Base-by-base conservation (phyloP, 2,113 vertebrate genomes). In the Odontesthes bonariensis region DNA sequence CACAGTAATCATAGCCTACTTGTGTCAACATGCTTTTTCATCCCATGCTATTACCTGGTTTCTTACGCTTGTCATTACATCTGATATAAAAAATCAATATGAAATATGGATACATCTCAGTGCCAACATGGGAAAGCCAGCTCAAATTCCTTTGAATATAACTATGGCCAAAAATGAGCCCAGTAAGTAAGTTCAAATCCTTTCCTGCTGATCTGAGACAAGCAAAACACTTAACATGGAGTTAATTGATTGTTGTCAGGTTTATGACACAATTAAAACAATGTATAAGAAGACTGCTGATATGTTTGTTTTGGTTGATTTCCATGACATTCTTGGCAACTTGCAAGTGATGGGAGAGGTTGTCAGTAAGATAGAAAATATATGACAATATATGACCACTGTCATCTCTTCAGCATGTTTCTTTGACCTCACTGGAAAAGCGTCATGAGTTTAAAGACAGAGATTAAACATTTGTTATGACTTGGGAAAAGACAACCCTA, bases 51-150 rank as follows among this genome's bases (percentile, higher is more conserved):
- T 83, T 86, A 73, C 54, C 65, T 53, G 61, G 62, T 57, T 77
- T 73, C 76, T 76, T 71, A 68, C 17, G n/a, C 61, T 75, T 78
- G 69, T 86, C 65, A 69, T 65, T 59, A 27, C 47, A 77, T 77
- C 77, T 77, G 63, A 77, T 77, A 51, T 72, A 73, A 75, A 77
- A 87, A 89, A 81, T 79, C 79, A 77, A 69, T 83, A 77, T 75
- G 55, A 81, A 77, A 79, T 81, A 66, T 51, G 38, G 3, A 32
- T 57, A n/a, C 55, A 73, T 44, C n/a, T 14, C 17, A 58, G 40
- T 63, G 67, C 40, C 47, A 70, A 66, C 57, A 66, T 27, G 44
- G 19, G 40, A 72, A 58, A 19, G 12, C 16, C 44, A 55, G 59
- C 63, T 59, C 56, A 23, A 20, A 32, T 63, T 51, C 35, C 44